Conservation (phyloP, 2,113 vertebrate species). For the Sus scrofa region T2T-Sscrofa CM000812.6:283608501-283609000, state of each 20-base stretch:
- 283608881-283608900: too few relatives aligned
- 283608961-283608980: too few relatives aligned
- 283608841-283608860: too few relatives aligned
- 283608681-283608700: not conserved
- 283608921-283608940: too few relatives aligned
- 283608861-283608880: too few relatives aligned
- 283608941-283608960: too few relatives aligned
- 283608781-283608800: too few relatives aligned
- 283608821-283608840: too few relatives aligned
- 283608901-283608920: too few relatives aligned
- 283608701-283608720: not conserved
- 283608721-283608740: not conserved
- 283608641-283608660: slow-evolving; percentile 4
- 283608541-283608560: not conserved
- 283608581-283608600: not conserved
- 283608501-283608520: not conserved
- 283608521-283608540: not conserved
- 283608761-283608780: too few relatives aligned
- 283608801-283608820: too few relatives aligned
- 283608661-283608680: not conserved
- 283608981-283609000: too few relatives aligned
- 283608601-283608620: not conserved
- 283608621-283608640: slow-evolving; percentile 19
- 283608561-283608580: not conserved
- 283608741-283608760: not conserved